Evolutionary conservation across 2,113 vertebrate genomes (phyloP).

Genomic region (Bubo scandiacus): DNA sequence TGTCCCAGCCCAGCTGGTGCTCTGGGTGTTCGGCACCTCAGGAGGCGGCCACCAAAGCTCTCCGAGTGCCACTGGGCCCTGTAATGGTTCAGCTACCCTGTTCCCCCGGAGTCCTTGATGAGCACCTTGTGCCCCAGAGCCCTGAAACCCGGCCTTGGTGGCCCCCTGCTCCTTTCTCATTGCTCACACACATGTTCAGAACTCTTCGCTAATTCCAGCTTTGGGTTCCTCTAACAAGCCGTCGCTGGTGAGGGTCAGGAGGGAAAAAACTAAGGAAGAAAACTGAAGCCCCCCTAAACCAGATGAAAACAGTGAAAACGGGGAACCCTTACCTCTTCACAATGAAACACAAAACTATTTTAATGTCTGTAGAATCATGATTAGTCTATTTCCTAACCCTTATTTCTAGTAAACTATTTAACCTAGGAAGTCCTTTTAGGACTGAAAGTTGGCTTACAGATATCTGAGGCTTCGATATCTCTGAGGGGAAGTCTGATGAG

Average conservation of each 20-base stretch:
- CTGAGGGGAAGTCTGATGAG: neutral
- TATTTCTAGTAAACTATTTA: neutral
- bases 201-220: neutral
- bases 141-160: neutral
- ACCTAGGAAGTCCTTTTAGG: neutral
- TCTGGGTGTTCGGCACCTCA: neutral
- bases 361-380: neutral
- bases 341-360: neutral
- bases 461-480: neutral
- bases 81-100: fast-evolving
- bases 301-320: neutral
- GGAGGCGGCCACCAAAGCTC: neutral
- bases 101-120: neutral
- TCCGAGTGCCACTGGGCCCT: neutral
- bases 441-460: neutral
- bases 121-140: neutral
- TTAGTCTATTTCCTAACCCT: neutral
- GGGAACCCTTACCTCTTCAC: neutral
- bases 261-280: neutral
- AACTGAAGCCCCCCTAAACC: neutral
- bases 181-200: neutral
- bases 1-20: neutral
- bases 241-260: neutral
- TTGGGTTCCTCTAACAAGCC: neutral
- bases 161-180: neutral